phyloP scores from a whole-genome alignment of 1,140 invertebrate species.

The Vanessa tameamea region DNA sequence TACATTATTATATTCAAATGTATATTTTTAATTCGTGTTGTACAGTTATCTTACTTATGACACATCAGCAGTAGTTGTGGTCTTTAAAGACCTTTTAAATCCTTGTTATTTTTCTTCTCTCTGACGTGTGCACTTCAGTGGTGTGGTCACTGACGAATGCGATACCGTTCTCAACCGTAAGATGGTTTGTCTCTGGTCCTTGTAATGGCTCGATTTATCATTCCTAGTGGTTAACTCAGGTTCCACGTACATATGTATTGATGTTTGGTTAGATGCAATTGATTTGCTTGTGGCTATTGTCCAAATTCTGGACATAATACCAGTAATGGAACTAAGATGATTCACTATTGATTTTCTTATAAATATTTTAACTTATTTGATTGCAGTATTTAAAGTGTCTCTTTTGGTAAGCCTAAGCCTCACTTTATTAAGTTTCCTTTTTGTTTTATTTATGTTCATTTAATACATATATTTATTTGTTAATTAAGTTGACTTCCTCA shows the following conservation, averaged over 20 bases:
- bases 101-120: neutral
- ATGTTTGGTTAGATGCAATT: neutral
- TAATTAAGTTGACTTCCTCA: no score
- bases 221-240: conserved; percentile 1
- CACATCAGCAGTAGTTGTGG: neutral
- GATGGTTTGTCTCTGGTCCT: neutral
- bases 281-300: neutral
- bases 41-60: neutral
- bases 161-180: neutral
- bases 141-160: neutral
- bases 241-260: neutral
- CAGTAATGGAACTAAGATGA: neutral
- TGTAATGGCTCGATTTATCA: neutral
- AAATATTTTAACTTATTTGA: no score
- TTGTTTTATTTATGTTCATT: no score
- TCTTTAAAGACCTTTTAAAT: neutral
- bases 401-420: no score
- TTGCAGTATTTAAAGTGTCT: no score
- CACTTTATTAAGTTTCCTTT: no score
- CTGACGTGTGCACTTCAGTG: neutral
- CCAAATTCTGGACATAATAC: neutral
- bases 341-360: no score
- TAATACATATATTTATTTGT: no score
- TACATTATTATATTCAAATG: no score
- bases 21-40: no score